Evolutionary conservation across 2,113 vertebrate species (phyloP).

Genomic region (Polyodon spathula): DNA sequence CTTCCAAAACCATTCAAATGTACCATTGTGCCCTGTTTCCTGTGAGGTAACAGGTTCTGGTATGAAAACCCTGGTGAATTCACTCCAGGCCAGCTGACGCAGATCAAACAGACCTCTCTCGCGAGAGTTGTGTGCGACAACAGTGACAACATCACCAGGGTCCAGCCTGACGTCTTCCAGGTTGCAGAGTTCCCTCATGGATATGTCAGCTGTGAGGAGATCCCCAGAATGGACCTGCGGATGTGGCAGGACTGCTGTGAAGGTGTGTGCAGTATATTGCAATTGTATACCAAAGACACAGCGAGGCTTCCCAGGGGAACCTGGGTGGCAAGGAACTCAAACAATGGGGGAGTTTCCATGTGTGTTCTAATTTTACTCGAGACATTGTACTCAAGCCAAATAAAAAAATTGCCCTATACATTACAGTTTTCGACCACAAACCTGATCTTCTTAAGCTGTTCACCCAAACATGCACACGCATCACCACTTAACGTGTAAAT

Average conservation of each 20-base stretch:
- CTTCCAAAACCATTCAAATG: background rate
- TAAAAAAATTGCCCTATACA: too few species aligned
- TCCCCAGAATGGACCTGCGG: constrained; percentile 83
- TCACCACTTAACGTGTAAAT: too few species aligned
- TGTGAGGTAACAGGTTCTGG: constrained; percentile 75
- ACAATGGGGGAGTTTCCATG: too few species aligned
- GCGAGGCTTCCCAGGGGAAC: too few species aligned
- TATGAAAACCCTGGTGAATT: constrained; percentile 91
- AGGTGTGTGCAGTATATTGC: constrained; percentile 49
- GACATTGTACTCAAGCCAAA: too few species aligned
- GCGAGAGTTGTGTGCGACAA: constrained; percentile 87
- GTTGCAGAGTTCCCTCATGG: constrained; percentile 83
- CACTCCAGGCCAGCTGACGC: constrained; percentile 83
- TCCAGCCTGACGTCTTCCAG: constrained; percentile 80
- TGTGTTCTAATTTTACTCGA: too few species aligned
- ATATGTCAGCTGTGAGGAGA: constrained; percentile 72
- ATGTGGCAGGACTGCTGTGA: constrained; percentile 99
- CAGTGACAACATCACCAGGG: constrained; percentile 85
- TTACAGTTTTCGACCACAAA: too few species aligned
- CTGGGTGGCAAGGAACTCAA: too few species aligned
- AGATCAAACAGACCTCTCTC: constrained; percentile 86
- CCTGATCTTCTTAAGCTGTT: too few species aligned
- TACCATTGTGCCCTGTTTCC: constrained; percentile 10
- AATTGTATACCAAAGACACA: too few species aligned
- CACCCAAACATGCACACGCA: too few species aligned